Conservation (phyloP, 2,113 vertebrate species). For the Spheniscus mendiculus region DNA sequence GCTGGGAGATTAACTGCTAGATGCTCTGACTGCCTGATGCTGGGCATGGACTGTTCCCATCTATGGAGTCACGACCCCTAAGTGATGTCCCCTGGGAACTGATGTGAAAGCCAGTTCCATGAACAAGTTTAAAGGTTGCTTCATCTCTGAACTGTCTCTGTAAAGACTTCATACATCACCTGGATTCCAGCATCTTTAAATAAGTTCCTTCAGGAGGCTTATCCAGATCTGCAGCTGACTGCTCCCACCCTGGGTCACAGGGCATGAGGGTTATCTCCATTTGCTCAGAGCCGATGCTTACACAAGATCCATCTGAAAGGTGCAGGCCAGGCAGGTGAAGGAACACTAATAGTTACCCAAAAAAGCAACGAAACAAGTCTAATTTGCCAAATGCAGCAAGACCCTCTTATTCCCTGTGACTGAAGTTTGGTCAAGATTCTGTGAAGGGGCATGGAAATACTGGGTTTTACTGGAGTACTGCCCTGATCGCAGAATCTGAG, state of each 20-base stretch:
- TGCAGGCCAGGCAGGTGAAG: not conserved
- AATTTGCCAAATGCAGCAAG: not conserved
- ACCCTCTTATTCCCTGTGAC: not conserved
- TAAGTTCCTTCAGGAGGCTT: not conserved
- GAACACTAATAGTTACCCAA: not conserved
- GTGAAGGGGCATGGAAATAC: not conserved
- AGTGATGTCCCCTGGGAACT: not conserved
- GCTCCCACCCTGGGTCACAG: not conserved
- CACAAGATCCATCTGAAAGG: not conserved
- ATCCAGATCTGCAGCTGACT: not conserved
- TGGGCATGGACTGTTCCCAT: not conserved
- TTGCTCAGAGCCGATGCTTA: not conserved
- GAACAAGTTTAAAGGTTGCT: not conserved
- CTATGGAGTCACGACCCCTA: not conserved
- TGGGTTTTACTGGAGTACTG: not conserved
- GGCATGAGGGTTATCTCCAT: not conserved
- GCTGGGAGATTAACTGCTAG: not conserved
- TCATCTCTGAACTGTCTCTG: not conserved
- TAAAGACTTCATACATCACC: slow-evolving; percentile 45
- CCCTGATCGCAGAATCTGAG: not conserved
- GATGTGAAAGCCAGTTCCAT: not conserved
- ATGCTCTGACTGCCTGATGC: not conserved
- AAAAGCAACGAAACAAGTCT: not conserved
- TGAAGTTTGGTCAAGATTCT: not conserved
- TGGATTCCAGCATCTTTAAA: slow-evolving; percentile 31